Conservation (phyloP, 2,888 invertebrate genomes). For the Drosophila ochracea region DNA sequence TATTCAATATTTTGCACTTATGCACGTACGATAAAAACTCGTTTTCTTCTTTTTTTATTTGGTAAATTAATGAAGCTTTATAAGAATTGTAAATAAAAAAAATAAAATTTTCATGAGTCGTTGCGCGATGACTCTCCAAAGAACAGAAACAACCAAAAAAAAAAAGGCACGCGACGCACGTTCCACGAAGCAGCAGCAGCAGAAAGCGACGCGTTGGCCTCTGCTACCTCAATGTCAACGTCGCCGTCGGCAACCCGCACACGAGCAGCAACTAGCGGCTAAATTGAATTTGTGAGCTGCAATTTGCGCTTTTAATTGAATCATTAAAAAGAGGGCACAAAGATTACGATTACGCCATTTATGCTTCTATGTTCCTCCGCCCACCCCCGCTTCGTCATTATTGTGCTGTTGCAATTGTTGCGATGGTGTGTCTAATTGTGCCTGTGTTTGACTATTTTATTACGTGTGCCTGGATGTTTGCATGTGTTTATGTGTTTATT, state of each 20-base stretch:
- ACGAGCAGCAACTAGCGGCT: conserved; percentile 42
- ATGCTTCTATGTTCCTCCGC: conserved; percentile 10
- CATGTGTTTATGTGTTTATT: conserved; percentile 22
- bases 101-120: conserved; percentile 27
- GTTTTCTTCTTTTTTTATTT: conserved; percentile 16
- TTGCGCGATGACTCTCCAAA: conserved; percentile 22
- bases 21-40: conserved; percentile 32
- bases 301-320: conserved; percentile 78
- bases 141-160: conserved; percentile 28
- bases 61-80: conserved; percentile 32
- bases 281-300: conserved; percentile 76
- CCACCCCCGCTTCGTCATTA: not conserved
- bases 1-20: conserved; percentile 39
- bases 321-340: conserved; percentile 78
- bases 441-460: conserved; percentile 2
- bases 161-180: conserved; percentile 56
- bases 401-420: conserved; percentile 32
- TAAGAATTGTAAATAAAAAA: conserved; percentile 18
- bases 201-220: conserved; percentile 48
- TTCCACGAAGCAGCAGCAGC: conserved; percentile 25
- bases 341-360: conserved; percentile 75
- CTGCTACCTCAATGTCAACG: conserved; percentile 64
- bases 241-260: conserved; percentile 32
- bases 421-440: conserved; percentile 16
- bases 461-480: not conserved